Conservation (phyloP, 2,113 vertebrate species). For the Clarias magur region DNA sequence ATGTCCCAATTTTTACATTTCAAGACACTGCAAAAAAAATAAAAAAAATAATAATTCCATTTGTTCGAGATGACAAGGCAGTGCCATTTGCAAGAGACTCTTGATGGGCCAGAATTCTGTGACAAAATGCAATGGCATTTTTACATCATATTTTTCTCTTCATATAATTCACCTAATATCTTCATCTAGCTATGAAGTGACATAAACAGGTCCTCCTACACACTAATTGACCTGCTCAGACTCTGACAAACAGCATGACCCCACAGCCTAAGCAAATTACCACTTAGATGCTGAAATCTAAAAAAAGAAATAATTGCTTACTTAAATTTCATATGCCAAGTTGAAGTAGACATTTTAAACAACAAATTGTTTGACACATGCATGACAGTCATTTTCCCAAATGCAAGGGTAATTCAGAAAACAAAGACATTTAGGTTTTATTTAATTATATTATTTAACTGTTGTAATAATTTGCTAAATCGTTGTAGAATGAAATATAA, state of each 20-base stretch:
- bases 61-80: constrained; percentile 18
- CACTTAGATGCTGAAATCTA: constrained; percentile 18
- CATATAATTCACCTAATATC: constrained; percentile 51
- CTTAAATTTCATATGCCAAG: constrained; percentile 18
- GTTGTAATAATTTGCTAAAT: background rate
- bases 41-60: constrained; percentile 5
- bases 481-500: background rate
- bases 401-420: too few species aligned
- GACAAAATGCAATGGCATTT: constrained; percentile 4
- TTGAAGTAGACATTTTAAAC: background rate
- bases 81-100: background rate
- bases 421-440: background rate
- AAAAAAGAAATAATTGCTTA: constrained; percentile 33
- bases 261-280: constrained; percentile 41
- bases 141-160: constrained; percentile 33
- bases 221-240: constrained; percentile 35
- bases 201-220: constrained; percentile 44
- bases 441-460: background rate
- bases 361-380: background rate
- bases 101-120: background rate
- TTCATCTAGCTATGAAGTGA: constrained; percentile 60
- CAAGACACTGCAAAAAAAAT: background rate
- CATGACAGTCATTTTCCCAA: background rate
- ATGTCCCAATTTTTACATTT: constrained; percentile 12
- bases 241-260: constrained; percentile 54